These are phyloP conservation scores for Myioborus miniatus DNA, from an alignment of 2,797 vertebrate genomes.

Conservation along the genomic window DNA sequence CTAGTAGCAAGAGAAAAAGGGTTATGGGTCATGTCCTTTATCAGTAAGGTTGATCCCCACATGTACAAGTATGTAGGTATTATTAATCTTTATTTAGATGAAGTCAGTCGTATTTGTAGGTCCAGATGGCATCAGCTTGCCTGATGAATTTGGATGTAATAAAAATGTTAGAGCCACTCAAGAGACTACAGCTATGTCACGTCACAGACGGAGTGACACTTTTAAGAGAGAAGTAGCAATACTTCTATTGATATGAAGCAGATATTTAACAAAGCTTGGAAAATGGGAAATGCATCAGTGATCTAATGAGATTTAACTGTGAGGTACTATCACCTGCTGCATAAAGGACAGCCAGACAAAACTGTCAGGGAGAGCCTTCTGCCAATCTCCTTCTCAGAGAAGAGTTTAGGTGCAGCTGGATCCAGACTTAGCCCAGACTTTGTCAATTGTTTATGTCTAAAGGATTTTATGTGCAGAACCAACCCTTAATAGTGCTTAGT, in stretches of 20 bases:
- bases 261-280: background rate
- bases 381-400: background rate
- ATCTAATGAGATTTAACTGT: background rate
- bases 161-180: background rate
- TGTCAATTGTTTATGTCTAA: background rate
- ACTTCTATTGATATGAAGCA: background rate
- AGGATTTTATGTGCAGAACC: background rate
- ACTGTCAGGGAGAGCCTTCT: background rate
- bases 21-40: background rate
- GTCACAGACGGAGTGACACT: fast-evolving
- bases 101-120: background rate
- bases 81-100: background rate
- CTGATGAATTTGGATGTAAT: background rate
- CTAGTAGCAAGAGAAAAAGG: background rate
- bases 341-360: background rate
- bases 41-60: background rate
- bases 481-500: background rate
- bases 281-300: background rate
- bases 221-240: background rate
- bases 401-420: background rate
- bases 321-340: no score
- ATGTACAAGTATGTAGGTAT: background rate
- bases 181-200: background rate
- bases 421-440: background rate
- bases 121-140: background rate